Percentiles rank a stretch among this genome's conserved stretches.
Evolutionary conservation across 2,113 vertebrate species (phyloP).

Genomic region (Takifugu flavidus): DNA sequence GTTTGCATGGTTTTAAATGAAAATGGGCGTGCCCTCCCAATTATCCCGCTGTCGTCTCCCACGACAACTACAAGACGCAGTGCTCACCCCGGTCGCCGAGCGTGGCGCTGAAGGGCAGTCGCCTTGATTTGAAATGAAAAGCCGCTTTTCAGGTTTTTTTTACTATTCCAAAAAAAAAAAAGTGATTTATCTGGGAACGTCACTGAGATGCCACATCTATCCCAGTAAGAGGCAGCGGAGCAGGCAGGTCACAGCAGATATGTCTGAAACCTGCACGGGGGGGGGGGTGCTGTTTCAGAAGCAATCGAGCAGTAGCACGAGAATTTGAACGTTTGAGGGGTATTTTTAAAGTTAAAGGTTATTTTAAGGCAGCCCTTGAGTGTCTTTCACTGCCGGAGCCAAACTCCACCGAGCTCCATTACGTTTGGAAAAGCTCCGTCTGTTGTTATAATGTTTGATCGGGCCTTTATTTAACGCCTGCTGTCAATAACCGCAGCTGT

Average conservation of each 20-base stretch:
- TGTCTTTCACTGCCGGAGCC: background rate
- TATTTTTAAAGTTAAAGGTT: slow-evolving; percentile 19
- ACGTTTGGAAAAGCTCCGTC: slow-evolving; percentile 6
- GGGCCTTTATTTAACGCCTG: slow-evolving; percentile 8
- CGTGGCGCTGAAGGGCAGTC: slow-evolving; percentile 63
- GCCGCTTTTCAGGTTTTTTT: slow-evolving; percentile 62
- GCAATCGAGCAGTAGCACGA: slow-evolving; percentile 43
- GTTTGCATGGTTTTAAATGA: slow-evolving; percentile 59
- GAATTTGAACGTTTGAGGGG: slow-evolving; percentile 16
- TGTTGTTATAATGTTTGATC: slow-evolving; percentile 21
- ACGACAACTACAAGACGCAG: slow-evolving; percentile 66
- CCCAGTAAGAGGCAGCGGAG: slow-evolving; percentile 66
- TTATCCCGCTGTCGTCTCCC: slow-evolving; percentile 68
- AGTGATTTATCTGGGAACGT: slow-evolving; percentile 72
- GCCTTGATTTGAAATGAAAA: slow-evolving; percentile 67
- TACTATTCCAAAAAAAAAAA: slow-evolving; percentile 52
- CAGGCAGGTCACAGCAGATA: slow-evolving; percentile 69
- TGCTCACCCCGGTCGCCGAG: slow-evolving; percentile 56
- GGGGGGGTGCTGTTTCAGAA: slow-evolving; percentile 54
- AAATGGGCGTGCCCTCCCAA: slow-evolving; percentile 58
- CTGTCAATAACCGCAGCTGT: slow-evolving; percentile 44
- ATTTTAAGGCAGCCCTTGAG: slow-evolving; percentile 20
- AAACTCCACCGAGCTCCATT: background rate
- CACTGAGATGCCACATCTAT: slow-evolving; percentile 67
- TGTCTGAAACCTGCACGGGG: slow-evolving; percentile 51